Conservation (phyloP, 2,888 invertebrate genomes). For the Mylabris sibirica region DNA sequence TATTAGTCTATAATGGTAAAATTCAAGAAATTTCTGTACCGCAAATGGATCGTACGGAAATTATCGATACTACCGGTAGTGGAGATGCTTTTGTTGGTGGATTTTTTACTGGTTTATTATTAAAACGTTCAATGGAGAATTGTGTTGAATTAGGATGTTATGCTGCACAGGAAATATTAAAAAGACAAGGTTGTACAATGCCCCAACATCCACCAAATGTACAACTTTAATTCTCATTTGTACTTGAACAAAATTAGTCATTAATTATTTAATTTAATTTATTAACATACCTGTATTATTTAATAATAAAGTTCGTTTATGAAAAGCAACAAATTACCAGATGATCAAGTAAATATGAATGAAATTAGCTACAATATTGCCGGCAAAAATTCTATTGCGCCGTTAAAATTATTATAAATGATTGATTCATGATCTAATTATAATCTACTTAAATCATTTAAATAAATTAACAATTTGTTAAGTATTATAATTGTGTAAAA, state of each 20-base stretch:
- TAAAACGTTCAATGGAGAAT: slow-evolving; percentile 55
- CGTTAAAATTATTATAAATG: not conserved
- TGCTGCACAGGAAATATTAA: slow-evolving; percentile 62
- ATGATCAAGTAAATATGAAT: not conserved
- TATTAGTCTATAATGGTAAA: slow-evolving; percentile 56
- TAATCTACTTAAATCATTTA: too few relatives aligned
- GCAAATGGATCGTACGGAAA: slow-evolving; percentile 54
- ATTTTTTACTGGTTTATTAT: slow-evolving; percentile 64
- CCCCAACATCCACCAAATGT: slow-evolving; percentile 45
- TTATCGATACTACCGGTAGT: slow-evolving; percentile 68
- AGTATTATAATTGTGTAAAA: too few relatives aligned
- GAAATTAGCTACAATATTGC: not conserved
- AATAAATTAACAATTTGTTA: too few relatives aligned
- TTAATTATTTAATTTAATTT: not conserved
- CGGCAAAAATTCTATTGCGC: not conserved
- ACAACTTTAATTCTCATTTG: not conserved
- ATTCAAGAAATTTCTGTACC: slow-evolving; percentile 55
- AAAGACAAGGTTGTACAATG: slow-evolving; percentile 63
- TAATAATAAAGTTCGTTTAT: not conserved
- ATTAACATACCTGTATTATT: not conserved
- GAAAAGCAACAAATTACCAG: not conserved
- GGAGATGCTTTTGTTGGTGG: slow-evolving; percentile 70
- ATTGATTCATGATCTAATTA: too few relatives aligned
- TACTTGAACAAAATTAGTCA: not conserved
- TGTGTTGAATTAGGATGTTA: slow-evolving; percentile 62